Evolutionary conservation across 2,888 invertebrate species (phyloP).

Genomic region (Lissonota sp.): DNA sequence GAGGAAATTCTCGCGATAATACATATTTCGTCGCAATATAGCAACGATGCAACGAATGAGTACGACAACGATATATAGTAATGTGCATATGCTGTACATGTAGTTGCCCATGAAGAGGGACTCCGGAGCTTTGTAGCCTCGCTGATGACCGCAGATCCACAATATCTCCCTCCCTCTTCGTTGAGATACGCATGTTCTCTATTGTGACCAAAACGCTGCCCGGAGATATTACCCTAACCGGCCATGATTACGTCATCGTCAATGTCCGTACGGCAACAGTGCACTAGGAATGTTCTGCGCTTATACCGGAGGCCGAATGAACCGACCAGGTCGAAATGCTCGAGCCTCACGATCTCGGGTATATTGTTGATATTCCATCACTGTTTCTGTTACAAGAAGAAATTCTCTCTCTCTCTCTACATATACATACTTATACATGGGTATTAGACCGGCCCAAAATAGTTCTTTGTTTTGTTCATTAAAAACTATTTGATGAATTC

Average conservation of each 20-base stretch:
- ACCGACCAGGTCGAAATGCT: conserved; percentile 46
- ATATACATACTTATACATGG: background rate
- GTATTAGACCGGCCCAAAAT: no score
- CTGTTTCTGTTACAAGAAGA: conserved; percentile 54
- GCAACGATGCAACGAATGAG: conserved; percentile 34
- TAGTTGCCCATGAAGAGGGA: background rate
- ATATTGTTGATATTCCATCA: conserved; percentile 40
- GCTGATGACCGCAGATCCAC: conserved; percentile 30
- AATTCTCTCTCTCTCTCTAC: conserved; percentile 5
- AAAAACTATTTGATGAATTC: no score
- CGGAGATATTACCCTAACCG: conserved; percentile 80
- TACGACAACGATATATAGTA: background rate
- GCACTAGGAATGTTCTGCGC: conserved; percentile 60
- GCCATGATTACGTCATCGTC: conserved; percentile 80
- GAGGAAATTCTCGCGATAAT: conserved; percentile 54
- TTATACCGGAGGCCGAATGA: conserved; percentile 34
- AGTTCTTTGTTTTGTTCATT: no score
- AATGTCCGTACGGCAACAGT: conserved; percentile 73
- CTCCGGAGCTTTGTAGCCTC: conserved; percentile 22
- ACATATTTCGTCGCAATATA: conserved; percentile 51
- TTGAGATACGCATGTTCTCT: conserved; percentile 66
- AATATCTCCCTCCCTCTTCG: conserved; percentile 21
- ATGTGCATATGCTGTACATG: background rate
- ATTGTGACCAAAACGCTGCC: conserved; percentile 72
- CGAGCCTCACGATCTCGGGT: conserved; percentile 19